Percentiles rank a stretch among this genome's conserved stretches.
Evolutionary conservation across 2,113 vertebrate species (phyloP).

Genomic region (Struthidea cinerea): DNA sequence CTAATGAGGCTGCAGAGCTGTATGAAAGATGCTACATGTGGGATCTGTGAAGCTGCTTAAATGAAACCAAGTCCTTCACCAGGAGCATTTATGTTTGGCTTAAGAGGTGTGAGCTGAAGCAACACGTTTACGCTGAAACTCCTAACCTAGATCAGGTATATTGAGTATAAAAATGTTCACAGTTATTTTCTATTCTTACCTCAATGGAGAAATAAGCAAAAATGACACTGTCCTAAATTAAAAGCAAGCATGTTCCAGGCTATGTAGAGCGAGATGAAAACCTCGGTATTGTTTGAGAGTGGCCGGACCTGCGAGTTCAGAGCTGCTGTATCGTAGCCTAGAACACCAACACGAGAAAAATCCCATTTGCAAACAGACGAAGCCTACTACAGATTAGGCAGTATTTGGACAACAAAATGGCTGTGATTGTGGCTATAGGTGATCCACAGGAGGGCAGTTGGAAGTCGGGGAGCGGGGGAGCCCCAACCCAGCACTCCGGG

Average conservation of each 20-base stretch:
- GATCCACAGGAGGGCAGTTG: background rate
- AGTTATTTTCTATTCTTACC: background rate
- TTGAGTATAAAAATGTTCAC: fast-evolving
- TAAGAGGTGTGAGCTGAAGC: background rate
- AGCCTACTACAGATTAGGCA: background rate
- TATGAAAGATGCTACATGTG: background rate
- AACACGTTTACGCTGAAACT: background rate
- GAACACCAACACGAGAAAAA: background rate
- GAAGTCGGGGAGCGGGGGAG: background rate
- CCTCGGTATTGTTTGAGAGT: background rate
- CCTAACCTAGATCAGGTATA: background rate
- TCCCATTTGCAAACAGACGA: background rate
- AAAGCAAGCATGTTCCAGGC: background rate
- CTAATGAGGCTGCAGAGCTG: background rate
- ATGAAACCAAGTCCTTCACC: background rate
- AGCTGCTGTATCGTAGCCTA: background rate
- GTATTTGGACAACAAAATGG: constrained; percentile 28
- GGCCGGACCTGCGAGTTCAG: background rate
- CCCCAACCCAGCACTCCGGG: background rate
- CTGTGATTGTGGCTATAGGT: constrained; percentile 9
- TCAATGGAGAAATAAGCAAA: background rate
- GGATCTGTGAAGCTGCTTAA: background rate
- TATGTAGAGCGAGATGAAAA: background rate
- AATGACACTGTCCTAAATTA: background rate
- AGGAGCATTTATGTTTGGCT: background rate